Base-by-base conservation (phyloP, 2,888 invertebrate genomes). In the Saturnia japonica region DNA sequence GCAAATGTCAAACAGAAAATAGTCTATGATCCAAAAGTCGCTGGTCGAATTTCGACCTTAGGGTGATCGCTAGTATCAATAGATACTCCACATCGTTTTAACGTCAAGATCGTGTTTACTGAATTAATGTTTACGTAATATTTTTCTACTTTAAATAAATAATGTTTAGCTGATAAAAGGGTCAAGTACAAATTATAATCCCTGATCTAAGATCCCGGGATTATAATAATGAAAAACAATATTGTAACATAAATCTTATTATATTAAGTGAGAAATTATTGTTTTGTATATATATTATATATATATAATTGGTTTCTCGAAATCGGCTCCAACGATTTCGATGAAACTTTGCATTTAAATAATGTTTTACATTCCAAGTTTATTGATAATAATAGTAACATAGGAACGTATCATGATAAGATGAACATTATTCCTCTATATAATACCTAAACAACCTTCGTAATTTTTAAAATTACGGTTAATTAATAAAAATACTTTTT, bases 181-280 rank as follows among this genome's bases (percentile, higher is more conserved):
- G n/a, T 60, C 25, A 42, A n/a, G 16, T 57, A 22, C 45, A 69
- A 69, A 57, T 43, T 60, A 42, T 60, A 62, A 62, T 62, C 57
- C 43, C 25, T 57, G 69, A 57, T 43, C 60, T 34, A 64, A 64
- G 64, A 40, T 64, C 64, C 19, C 40, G 64, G 40, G 0, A 64
- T 40, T 64, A 64, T 40, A 40, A 40, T 64, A 8, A 64, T 64
- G 64, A 64, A 64, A 64, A 64, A 64, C 40, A 64, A 64, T n/a
- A 64, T 64, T 40, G 28, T 25, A 25, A 57, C 57, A 57, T 25
- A 25, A 25, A 57, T n/a, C n/a, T n/a, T n/a, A n/a, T n/a, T n/a
- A n/a, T n/a, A n/a, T n/a, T n/a, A n/a, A n/a, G n/a, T n/a, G n/a
- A n/a, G n/a, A n/a, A n/a, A n/a, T n/a, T n/a, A n/a, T n/a, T n/a